Conservation (phyloP, 2,113 vertebrate species). For the Heterotilapia buettikoferi region DNA sequence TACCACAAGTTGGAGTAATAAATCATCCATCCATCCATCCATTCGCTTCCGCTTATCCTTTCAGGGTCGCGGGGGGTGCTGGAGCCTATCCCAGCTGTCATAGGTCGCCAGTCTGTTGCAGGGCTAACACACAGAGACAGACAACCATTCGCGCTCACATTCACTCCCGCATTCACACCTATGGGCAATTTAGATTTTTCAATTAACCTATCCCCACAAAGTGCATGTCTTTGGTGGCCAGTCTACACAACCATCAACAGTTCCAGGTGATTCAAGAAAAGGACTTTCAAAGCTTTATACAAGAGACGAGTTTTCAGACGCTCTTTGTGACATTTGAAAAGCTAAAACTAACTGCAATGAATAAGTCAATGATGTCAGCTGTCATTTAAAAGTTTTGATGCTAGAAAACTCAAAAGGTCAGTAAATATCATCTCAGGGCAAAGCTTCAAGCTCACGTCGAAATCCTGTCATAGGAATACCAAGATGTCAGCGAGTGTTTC, state of each 20-base stretch:
- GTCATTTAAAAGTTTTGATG: background rate
- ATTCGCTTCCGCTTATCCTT: no score
- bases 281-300: background rate
- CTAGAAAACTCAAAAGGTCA: background rate
- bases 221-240: no score
- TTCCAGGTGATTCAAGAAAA: background rate
- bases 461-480: background rate
- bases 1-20: no score
- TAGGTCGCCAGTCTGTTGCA: no score
- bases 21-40: no score
- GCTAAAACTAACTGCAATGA: background rate
- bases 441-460: background rate
- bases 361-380: background rate
- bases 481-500: background rate
- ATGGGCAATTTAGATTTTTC: no score
- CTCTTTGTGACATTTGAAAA: background rate
- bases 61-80: no score
- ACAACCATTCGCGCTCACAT: no score
- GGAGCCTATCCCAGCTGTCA: no score
- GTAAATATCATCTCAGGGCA: background rate
- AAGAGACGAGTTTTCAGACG: background rate
- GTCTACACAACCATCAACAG: background rate
- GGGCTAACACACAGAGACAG: no score
- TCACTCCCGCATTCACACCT: no score
- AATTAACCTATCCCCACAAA: no score